Percentiles rank a stretch among this genome's conserved stretches.
These are phyloP conservation scores for Dicyrtomina minuta DNA, from an alignment of 2,888 invertebrate species.

Conservation along the genomic window DNA sequence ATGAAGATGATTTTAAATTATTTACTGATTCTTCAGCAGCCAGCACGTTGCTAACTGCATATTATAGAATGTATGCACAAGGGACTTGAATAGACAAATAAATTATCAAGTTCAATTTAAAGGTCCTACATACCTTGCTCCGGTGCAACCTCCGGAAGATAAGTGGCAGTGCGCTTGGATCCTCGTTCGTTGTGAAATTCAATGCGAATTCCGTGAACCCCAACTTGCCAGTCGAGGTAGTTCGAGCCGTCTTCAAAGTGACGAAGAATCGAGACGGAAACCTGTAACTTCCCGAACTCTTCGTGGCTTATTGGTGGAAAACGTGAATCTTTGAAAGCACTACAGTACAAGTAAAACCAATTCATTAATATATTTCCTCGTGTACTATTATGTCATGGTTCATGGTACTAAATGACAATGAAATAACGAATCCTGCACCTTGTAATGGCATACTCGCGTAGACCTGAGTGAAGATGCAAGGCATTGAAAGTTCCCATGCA, in stretches of 20 bases:
- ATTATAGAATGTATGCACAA: no score
- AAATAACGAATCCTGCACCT: slow-evolving; percentile 65
- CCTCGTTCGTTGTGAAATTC: slow-evolving; percentile 94
- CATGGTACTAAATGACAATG: no score
- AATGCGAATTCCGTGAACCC: slow-evolving; percentile 95
- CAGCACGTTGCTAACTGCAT: no score
- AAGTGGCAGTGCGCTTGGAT: slow-evolving; percentile 93
- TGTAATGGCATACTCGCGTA: slow-evolving; percentile 94
- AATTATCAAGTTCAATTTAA: background rate
- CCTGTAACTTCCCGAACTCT: slow-evolving; percentile 80
- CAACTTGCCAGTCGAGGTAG: slow-evolving; percentile 96
- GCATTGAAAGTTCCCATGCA: slow-evolving; percentile 99
- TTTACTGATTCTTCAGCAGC: no score
- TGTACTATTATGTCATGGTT: background rate
- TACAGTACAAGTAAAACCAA: slow-evolving; percentile 56
- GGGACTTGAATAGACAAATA: no score
- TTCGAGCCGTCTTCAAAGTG: slow-evolving; percentile 95
- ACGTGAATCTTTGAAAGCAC: slow-evolving; percentile 95
- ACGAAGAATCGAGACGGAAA: slow-evolving; percentile 92
- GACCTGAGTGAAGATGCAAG: slow-evolving; percentile 89
- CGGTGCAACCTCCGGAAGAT: slow-evolving; percentile 94
- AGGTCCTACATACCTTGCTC: slow-evolving; percentile 79
- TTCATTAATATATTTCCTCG: slow-evolving; percentile 11
- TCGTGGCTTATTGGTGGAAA: slow-evolving; percentile 93
- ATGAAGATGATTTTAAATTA: slow-evolving; percentile 5